Evolutionary conservation across 2,888 invertebrate genomes (phyloP).

Genomic region (Drosophila neotestacea): DNA sequence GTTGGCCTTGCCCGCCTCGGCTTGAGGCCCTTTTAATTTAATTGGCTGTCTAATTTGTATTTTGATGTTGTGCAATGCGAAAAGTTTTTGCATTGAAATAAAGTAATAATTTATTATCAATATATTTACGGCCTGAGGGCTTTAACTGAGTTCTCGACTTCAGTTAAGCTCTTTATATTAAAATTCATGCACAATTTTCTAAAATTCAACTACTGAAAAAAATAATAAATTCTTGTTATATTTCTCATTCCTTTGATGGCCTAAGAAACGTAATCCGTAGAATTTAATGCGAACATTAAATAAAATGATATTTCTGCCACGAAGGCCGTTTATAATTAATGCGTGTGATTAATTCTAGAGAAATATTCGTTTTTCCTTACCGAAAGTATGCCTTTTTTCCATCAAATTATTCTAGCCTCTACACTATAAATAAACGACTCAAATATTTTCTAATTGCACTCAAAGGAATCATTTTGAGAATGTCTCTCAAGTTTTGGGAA

Average conservation of each 20-base stretch:
- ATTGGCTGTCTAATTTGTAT: constrained; percentile 62
- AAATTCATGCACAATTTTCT: background rate
- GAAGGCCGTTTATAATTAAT: constrained; percentile 59
- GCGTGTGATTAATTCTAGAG: constrained; percentile 55
- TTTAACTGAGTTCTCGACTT: too few relatives aligned
- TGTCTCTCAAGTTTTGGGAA: constrained; percentile 11
- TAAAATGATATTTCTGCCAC: constrained; percentile 50
- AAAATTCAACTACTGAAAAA: constrained; percentile 2
- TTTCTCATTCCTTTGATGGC: constrained; percentile 7
- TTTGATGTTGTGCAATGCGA: constrained; percentile 28
- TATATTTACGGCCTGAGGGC: constrained; percentile 20
- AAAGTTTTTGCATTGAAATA: constrained; percentile 37
- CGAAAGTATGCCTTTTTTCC: constrained; percentile 10
- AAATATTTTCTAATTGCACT: constrained; percentile 67
- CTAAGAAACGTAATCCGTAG: constrained; percentile 12
- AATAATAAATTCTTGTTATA: constrained; percentile 17
- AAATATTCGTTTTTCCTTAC: constrained; percentile 13
- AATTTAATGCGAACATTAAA: constrained; percentile 56
- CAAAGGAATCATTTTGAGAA: constrained; percentile 47
- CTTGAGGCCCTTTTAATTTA: constrained; percentile 62
- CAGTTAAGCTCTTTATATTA: background rate
- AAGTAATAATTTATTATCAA: constrained; percentile 49
- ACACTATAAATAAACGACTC: constrained; percentile 17
- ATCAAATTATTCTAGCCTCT: constrained; percentile 1
- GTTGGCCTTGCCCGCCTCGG: background rate